Evolutionary conservation across 1,140 invertebrate species (phyloP), one percentile per base, ranked within the genome.

Genomic region (Babylonia areolata): DNA sequence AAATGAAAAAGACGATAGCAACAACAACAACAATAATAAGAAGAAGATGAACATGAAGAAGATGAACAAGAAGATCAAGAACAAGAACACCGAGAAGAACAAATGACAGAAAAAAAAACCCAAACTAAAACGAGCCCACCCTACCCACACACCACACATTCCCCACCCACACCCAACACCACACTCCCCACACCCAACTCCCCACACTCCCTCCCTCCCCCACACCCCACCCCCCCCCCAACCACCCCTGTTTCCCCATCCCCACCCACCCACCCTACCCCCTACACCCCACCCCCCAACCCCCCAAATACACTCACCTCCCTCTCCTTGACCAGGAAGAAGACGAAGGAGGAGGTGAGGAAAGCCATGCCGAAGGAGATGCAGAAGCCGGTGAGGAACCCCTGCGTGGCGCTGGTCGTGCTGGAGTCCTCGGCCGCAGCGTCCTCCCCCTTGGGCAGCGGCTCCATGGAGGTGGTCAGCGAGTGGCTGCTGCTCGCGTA

Each of bases 291-390:
- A 46, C 93, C 90, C 39, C 92, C 31, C 42, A 93, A 92, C 92
- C 91, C 42, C 83, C 89, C 46, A 85, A 88, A 20, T 20, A 2
- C 80, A 15, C 91, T 89, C 71, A 86, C 88, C 35, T 86, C 81
- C 33, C 91, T 83, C 80, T 93, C 93, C 79, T 93, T 92, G 64
- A 94, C 91, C 40, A 93, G 71, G 81, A 93, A 94, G 39, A 92
- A 86, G 37, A 92, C 89, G 80, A 93, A 94, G 46, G 90, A 92
- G 40, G 90, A 89, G 2, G 92, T 88, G n/a, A 93, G 87, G 54
- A 94, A 94, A 6, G 92, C 87, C 90, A 94, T 92, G 64, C 85
- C 87, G 79, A 86, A 85, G 64, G 64, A 71, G 37, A 86, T 81
- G n/a, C 40, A 78, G 81, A 86, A 88, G 11, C 87, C 88, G 39